phyloP scores from a whole-genome alignment of 2,888 invertebrate genomes.

The Microdon myrmicae region DNA sequence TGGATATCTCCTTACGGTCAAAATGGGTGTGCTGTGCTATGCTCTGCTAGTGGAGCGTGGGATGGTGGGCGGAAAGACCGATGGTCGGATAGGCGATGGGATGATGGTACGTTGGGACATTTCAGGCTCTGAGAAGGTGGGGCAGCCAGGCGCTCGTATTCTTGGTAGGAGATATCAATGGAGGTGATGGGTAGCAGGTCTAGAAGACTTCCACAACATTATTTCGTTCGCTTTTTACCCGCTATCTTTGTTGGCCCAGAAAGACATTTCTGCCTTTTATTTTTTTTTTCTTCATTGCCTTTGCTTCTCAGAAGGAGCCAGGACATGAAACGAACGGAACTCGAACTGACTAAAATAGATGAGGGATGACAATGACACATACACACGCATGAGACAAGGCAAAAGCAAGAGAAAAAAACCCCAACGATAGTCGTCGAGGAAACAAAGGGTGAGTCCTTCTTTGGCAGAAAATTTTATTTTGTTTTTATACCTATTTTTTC shows the following conservation, averaged over 20 bases:
- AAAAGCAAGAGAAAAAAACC: slow-evolving; percentile 4
- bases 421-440: too few relatives aligned
- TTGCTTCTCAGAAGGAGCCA: slow-evolving; percentile 41
- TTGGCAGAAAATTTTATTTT: slow-evolving; percentile 33
- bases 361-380: slow-evolving; percentile 51
- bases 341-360: slow-evolving; percentile 52
- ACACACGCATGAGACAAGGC: slow-evolving; percentile 22
- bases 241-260: slow-evolving; percentile 47
- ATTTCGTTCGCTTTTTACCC: slow-evolving; percentile 49
- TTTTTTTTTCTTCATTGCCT: slow-evolving; percentile 11
- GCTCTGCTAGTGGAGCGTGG: neutral
- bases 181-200: too few relatives aligned
- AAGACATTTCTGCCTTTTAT: slow-evolving; percentile 21
- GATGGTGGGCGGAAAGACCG: too few relatives aligned
- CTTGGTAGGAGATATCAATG: too few relatives aligned
- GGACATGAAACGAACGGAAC: slow-evolving; percentile 51
- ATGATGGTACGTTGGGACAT: too few relatives aligned
- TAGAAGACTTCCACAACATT: slow-evolving; percentile 24
- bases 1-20: slow-evolving; percentile 37
- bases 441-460: slow-evolving; percentile 50
- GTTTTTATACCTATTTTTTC: slow-evolving; percentile 16
- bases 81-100: slow-evolving; percentile 3
- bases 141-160: too few relatives aligned
- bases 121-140: too few relatives aligned
- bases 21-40: slow-evolving; percentile 8